Conservation (phyloP, 2,888 invertebrate genomes). For the Azorinus chamasolen region DNA sequence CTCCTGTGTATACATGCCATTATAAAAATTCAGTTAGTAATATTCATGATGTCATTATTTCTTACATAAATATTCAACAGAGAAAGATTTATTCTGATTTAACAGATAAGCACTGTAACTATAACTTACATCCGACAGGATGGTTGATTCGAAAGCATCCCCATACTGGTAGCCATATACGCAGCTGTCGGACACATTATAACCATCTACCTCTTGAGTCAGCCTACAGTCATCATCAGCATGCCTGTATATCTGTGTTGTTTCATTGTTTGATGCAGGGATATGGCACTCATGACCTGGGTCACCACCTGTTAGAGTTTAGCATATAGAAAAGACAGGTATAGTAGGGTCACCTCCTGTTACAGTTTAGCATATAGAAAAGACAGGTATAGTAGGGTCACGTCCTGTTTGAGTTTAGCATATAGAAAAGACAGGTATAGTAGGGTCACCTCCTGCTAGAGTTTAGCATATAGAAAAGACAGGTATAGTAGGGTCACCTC, state of each 20-base stretch:
- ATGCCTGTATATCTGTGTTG: background rate
- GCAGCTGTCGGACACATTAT: conserved; percentile 63
- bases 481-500: too few species aligned
- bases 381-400: too few species aligned
- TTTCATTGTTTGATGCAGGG: conserved; percentile 19
- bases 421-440: too few species aligned
- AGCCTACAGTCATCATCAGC: conserved; percentile 33
- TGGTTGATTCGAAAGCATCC: conserved; percentile 68
- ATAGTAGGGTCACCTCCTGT: background rate
- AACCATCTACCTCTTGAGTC: conserved; percentile 35
- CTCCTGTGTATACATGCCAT: too few species aligned
- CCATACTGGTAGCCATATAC: conserved; percentile 72
- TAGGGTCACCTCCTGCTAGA: too few species aligned
- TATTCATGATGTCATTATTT: too few species aligned
- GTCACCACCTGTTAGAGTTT: conserved; percentile 34
- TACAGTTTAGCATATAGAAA: background rate
- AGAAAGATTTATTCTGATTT: too few species aligned
- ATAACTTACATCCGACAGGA: conserved; percentile 72
- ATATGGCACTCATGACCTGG: conserved; percentile 71
- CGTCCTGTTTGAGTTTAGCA: too few species aligned
- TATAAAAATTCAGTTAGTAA: too few species aligned
- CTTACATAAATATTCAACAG: too few species aligned
- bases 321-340: background rate
- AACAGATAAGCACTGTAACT: too few species aligned
- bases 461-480: too few species aligned